Evolutionary conservation across 2,797 vertebrate genomes (phyloP).

Genomic region (Limnodromus scolopaceus): DNA sequence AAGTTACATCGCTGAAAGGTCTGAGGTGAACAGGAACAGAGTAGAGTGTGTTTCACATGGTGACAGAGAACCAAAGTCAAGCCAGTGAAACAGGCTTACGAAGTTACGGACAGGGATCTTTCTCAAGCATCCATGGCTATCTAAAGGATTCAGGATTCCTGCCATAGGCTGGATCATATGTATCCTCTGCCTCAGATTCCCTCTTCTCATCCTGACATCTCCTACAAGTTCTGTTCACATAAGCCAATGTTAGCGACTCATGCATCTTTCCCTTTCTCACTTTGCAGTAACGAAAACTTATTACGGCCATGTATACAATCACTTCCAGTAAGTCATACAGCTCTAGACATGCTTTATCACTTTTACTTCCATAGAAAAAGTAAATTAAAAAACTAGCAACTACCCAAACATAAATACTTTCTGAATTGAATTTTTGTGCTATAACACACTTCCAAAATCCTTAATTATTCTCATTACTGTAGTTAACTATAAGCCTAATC

Average conservation of each 20-base stretch:
- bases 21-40: background rate
- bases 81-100: background rate
- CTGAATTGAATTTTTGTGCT: background rate
- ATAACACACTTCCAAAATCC: background rate
- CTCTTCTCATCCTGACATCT: background rate
- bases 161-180: background rate
- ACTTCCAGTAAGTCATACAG: background rate
- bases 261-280: background rate
- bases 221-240: background rate
- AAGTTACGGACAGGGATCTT: background rate
- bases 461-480: background rate
- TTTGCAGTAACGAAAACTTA: background rate
- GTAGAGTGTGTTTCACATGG: background rate
- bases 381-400: background rate
- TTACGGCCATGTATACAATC: fast-evolving
- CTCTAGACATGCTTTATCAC: background rate
- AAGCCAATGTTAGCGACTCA: background rate
- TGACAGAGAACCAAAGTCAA: background rate
- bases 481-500: background rate
- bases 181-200: background rate
- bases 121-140: background rate
- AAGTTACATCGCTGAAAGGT: background rate
- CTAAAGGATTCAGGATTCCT: background rate
- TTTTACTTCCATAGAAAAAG: background rate
- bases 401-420: background rate